Conservation (phyloP, 1,140 invertebrate species). For the Anthonomus grandis region DNA sequence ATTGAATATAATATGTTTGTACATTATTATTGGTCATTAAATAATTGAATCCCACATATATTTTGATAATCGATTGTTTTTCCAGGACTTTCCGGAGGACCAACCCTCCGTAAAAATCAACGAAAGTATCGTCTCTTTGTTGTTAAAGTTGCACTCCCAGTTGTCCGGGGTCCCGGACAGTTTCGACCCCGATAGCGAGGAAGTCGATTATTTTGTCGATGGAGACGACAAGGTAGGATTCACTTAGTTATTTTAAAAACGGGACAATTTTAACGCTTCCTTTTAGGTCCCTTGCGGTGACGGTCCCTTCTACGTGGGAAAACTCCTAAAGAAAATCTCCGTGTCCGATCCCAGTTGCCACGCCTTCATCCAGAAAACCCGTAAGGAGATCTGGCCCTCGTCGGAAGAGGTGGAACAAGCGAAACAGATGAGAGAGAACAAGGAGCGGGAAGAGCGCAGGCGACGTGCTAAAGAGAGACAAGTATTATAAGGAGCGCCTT, state of each 20-base stretch:
- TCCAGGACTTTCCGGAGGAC: constrained; percentile 28
- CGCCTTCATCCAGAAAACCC: constrained; percentile 54
- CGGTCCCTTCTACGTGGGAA: constrained; percentile 80
- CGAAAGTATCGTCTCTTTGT: constrained; percentile 87
- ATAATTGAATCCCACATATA: not conserved
- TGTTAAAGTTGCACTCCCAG: constrained; percentile 91
- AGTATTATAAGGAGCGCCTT: no score
- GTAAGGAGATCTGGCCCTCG: constrained; percentile 71
- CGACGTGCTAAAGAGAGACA: constrained; percentile 84
- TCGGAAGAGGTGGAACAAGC: constrained; percentile 75
- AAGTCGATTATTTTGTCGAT: constrained; percentile 37
- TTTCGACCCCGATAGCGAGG: constrained; percentile 59
- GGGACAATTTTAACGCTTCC: constrained; percentile 22
- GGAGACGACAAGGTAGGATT: constrained; percentile 20
- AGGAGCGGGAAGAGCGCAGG: constrained; percentile 76
- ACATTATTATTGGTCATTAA: no score
- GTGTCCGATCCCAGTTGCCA: constrained; percentile 66
- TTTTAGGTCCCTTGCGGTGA: constrained; percentile 65
- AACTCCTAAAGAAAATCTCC: constrained; percentile 70
- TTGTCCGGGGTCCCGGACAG: constrained; percentile 79
- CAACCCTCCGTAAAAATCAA: constrained; percentile 65
- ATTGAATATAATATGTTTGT: no score
- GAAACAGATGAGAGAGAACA: constrained; percentile 65
- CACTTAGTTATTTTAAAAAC: not conserved
- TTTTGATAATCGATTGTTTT: no score